Conservation (phyloP, 2,888 invertebrate species). For the Brachyopa scutellaris region DNA sequence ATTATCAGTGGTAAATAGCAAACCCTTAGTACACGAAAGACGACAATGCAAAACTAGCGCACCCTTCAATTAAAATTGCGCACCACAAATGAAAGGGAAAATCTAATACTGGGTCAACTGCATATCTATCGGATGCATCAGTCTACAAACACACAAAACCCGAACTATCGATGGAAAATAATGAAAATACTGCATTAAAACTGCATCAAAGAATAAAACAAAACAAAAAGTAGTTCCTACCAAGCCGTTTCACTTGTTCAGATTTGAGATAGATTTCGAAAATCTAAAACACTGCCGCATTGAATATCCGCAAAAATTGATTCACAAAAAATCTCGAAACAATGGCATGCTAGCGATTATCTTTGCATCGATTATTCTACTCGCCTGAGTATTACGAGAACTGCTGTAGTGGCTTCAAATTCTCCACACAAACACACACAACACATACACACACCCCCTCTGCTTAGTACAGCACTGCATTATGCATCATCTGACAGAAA, state of each 20-base stretch:
- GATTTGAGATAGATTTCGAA: constrained; percentile 6
- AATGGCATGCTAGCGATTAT: constrained; percentile 60
- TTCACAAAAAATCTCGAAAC: constrained; percentile 66
- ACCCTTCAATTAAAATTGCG: constrained; percentile 28
- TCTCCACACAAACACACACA: too few species aligned
- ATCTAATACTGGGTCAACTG: constrained; percentile 58
- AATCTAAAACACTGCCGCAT: constrained; percentile 50
- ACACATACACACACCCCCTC: too few species aligned
- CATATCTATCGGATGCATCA: constrained; percentile 54
- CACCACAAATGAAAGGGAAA: constrained; percentile 20
- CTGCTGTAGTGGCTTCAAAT: not conserved
- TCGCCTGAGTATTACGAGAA: constrained; percentile 31
- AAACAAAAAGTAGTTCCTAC: constrained; percentile 23
- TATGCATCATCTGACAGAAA: constrained; percentile 56
- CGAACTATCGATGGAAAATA: constrained; percentile 33
- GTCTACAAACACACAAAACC: constrained; percentile 1
- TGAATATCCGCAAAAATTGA: constrained; percentile 68
- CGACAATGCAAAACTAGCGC: not conserved
- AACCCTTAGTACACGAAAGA: too few species aligned
- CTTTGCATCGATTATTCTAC: constrained; percentile 59
- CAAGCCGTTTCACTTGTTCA: constrained; percentile 8
- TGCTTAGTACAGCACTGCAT: constrained; percentile 27
- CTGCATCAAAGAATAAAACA: constrained; percentile 36
- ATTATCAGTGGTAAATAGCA: too few species aligned
- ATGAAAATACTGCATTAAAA: constrained; percentile 63